phyloP scores from a whole-genome alignment of 1,140 invertebrate genomes.

The Maconellicoccus hirsutus region DNA sequence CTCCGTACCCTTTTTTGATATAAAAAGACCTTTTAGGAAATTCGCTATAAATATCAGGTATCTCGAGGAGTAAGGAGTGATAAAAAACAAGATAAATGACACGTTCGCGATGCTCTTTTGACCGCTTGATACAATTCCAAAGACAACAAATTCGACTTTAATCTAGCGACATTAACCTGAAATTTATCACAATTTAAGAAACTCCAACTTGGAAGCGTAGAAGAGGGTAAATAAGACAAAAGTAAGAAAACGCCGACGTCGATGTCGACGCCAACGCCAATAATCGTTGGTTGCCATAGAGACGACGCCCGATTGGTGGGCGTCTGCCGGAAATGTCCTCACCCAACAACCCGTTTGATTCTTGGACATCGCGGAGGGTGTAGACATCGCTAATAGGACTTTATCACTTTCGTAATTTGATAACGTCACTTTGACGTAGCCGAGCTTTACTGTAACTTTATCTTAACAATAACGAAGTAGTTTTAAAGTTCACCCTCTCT shows the following conservation, averaged over 20 bases:
- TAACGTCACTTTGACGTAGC: constrained; percentile 19
- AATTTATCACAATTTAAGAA: constrained; percentile 15
- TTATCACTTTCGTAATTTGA: constrained; percentile 22
- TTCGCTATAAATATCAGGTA: too few species aligned
- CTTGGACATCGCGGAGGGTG: constrained; percentile 12
- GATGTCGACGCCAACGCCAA: constrained; percentile 15
- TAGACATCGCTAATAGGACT: constrained; percentile 19
- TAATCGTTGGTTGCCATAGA: constrained; percentile 3
- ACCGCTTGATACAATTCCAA: too few species aligned
- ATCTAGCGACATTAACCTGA: constrained; percentile 3
- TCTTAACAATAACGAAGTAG: constrained; percentile 22
- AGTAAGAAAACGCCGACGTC: background rate
- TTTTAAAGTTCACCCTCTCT: constrained; percentile 10
- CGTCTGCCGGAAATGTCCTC: constrained; percentile 18
- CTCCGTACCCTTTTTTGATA: too few species aligned
- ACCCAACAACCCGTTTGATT: constrained; percentile 8
- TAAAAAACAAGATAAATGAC: too few species aligned
- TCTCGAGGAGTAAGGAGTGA: too few species aligned
- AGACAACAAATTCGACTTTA: constrained; percentile 2
- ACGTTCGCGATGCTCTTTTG: too few species aligned
- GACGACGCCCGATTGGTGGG: constrained; percentile 9
- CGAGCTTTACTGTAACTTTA: constrained; percentile 18
- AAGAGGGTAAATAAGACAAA: background rate
- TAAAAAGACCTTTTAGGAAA: too few species aligned
- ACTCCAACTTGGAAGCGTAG: background rate